Conservation (phyloP, 2,113 vertebrate genomes). For the Hypocryptadius cinnamomeus region DNA sequence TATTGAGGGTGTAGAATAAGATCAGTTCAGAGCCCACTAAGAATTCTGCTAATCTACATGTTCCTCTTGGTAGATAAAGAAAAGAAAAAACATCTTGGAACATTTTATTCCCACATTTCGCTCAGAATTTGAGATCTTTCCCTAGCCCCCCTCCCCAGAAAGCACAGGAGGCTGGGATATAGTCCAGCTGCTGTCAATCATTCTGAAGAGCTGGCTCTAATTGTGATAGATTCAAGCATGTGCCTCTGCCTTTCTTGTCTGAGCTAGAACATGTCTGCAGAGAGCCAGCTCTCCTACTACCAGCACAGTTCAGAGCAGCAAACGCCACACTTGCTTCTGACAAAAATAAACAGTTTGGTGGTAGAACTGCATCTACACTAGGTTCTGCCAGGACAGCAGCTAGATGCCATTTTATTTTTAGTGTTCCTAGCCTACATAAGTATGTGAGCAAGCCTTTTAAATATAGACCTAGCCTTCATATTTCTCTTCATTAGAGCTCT, state of each 20-base stretch:
- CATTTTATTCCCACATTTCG: not conserved
- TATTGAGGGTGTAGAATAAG: not conserved
- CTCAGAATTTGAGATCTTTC: slow-evolving; percentile 4
- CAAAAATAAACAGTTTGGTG: slow-evolving; percentile 47
- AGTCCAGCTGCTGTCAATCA: slow-evolving; percentile 44
- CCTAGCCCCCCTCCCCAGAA: not conserved
- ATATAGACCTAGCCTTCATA: slow-evolving; percentile 27
- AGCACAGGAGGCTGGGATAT: slow-evolving; percentile 25
- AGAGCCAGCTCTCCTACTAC: slow-evolving; percentile 4
- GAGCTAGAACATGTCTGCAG: not conserved
- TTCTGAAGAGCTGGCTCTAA: slow-evolving; percentile 9
- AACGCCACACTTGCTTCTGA: not conserved
- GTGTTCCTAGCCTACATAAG: slow-evolving; percentile 43
- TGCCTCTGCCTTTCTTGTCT: slow-evolving; percentile 16
- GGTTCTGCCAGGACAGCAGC: slow-evolving; percentile 42
- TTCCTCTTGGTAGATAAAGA: not conserved
- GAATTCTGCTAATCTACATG: not conserved
- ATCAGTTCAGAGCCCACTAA: not conserved
- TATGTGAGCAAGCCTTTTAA: slow-evolving; percentile 40
- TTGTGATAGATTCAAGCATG: not conserved
- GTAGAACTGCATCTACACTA: not conserved
- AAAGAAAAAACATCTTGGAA: not conserved
- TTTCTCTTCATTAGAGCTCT: slow-evolving; percentile 35
- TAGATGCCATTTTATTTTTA: slow-evolving; percentile 43
- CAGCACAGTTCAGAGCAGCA: not conserved